These are phyloP conservation scores for Trachymyrmex septentrionalis DNA, from an alignment of 1,140 invertebrate genomes.

Conservation along the genomic window DNA sequence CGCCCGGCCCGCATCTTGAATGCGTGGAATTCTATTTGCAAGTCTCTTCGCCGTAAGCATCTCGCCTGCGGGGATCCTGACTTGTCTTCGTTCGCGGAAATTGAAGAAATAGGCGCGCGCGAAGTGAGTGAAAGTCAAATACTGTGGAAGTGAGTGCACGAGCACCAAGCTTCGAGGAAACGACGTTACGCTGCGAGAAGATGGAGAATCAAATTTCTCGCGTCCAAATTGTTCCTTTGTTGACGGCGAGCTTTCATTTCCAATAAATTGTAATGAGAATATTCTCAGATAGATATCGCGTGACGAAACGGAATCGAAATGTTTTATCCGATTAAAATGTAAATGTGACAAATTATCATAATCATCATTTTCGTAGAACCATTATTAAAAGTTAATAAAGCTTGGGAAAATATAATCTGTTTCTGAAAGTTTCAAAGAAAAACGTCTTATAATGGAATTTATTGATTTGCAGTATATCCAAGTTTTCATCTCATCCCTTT, in stretches of 20 bases:
- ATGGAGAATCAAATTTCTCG: conserved; percentile 27
- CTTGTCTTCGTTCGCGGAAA: conserved; percentile 55
- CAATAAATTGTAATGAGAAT: neutral
- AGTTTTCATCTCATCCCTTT: conserved; percentile 41
- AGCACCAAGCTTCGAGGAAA: neutral
- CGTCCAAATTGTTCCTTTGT: neutral
- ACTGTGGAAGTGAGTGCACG: conserved; percentile 4
- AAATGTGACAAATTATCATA: conserved; percentile 8
- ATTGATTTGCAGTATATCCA: conserved; percentile 39
- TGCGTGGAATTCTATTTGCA: conserved; percentile 56
- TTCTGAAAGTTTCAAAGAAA: conserved; percentile 14
- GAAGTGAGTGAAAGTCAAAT: conserved; percentile 55
- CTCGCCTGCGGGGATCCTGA: conserved; percentile 18
- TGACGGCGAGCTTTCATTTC: neutral
- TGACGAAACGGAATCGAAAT: neutral
- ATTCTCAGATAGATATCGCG: neutral
- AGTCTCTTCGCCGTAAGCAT: conserved; percentile 47
- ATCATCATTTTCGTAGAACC: neutral
- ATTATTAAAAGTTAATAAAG: conserved; percentile 35
- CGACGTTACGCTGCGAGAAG: neutral
- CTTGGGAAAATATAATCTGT: conserved; percentile 22
- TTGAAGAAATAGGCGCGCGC: conserved; percentile 46
- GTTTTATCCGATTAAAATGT: neutral
- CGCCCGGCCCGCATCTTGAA: neutral
- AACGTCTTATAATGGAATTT: conserved; percentile 40